Evolutionary conservation across 1,140 invertebrate genomes (phyloP).

Genomic region (Phocides pigmalion): DNA sequence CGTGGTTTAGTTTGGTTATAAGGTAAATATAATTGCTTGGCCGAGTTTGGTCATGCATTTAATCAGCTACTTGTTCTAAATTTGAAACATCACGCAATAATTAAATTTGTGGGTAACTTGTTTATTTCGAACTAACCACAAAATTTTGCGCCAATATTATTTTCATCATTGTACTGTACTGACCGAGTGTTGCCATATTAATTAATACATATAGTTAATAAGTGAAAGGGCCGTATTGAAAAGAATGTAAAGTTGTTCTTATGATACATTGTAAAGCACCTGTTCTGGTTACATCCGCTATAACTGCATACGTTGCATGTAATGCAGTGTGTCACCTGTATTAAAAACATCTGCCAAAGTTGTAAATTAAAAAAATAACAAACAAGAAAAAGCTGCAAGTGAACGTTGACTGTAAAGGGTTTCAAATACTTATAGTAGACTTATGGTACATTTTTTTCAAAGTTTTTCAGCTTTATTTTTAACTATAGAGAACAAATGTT

Average conservation of each 20-base stretch:
- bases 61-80: background rate
- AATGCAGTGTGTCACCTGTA: conserved; percentile 24
- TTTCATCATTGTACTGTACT: too few species aligned
- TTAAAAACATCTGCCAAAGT: conserved; percentile 22
- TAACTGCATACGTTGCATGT: conserved; percentile 21
- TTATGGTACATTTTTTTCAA: too few species aligned
- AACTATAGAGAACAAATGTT: too few species aligned
- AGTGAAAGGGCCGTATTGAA: conserved; percentile 12
- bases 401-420: too few species aligned
- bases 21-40: background rate
- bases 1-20: background rate
- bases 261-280: conserved; percentile 7
- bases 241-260: conserved; percentile 18
- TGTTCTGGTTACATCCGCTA: conserved; percentile 15
- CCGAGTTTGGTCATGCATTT: background rate
- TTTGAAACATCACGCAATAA: too few species aligned
- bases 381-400: background rate
- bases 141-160: background rate
- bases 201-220: background rate
- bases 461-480: too few species aligned
- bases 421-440: too few species aligned
- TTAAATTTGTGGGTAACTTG: background rate
- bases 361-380: background rate
- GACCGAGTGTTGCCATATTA: too few species aligned
- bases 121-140: background rate